phyloP scores from a whole-genome alignment of 2,797 vertebrate species.

The Hydrophis major region DNA sequence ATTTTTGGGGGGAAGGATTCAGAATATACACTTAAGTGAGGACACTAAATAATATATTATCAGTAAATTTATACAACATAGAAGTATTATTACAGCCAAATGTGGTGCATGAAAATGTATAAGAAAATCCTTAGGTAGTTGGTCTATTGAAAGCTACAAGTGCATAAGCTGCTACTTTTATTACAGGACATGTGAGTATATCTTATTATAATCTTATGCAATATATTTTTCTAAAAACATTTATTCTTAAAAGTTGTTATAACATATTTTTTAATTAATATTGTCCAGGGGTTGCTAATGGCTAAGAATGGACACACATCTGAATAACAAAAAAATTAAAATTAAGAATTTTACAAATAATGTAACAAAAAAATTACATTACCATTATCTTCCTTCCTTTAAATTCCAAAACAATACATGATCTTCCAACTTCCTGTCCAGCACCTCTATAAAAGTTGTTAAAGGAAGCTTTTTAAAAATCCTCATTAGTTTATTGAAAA shows the following conservation, averaged over 20 bases:
- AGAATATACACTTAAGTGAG: not conserved
- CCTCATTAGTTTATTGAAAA: rapidly evolving
- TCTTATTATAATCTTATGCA: not conserved
- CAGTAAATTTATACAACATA: not conserved
- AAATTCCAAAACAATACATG: constrained; percentile 95
- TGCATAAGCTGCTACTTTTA: not conserved
- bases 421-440: constrained; percentile 93
- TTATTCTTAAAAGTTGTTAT: not conserved
- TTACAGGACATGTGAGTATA: not conserved
- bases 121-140: not conserved
- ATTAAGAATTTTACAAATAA: not conserved
- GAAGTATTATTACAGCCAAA: not conserved
- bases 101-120: not conserved
- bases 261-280: not conserved
- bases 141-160: too few species aligned
- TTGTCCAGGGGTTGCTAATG: not conserved
- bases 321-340: rapidly evolving
- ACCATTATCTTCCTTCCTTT: constrained; percentile 98
- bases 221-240: rapidly evolving
- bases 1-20: not conserved
- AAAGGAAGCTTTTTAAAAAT: constrained; percentile 7
- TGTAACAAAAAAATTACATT: constrained; percentile 69
- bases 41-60: not conserved
- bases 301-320: not conserved
- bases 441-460: constrained; percentile 80